phyloP scores from a whole-genome alignment of 2,797 vertebrate genomes.

The Coccyzus lansbergi region DNA sequence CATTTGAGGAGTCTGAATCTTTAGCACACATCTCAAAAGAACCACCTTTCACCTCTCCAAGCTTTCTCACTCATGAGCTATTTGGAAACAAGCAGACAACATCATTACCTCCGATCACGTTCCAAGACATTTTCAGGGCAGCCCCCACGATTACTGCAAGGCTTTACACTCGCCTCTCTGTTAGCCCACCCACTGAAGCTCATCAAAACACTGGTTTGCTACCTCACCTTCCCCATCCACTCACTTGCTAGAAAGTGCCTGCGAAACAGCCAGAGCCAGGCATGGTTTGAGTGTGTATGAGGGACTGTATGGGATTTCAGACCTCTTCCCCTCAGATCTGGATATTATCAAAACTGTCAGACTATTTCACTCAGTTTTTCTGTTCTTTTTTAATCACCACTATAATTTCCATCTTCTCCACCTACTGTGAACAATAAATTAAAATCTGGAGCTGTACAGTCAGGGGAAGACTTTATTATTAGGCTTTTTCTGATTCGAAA shows the following conservation, averaged over 20 bases:
- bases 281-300: background rate
- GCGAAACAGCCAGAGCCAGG: background rate
- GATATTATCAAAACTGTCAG: background rate
- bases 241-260: background rate
- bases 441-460: background rate
- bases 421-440: conserved; percentile 29
- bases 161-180: background rate
- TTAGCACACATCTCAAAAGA: background rate
- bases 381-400: conserved; percentile 16
- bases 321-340: background rate
- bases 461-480: conserved; percentile 9
- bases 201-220: background rate
- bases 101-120: background rate
- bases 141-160: background rate
- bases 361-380: background rate
- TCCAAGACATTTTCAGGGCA: background rate
- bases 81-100: background rate
- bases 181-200: background rate
- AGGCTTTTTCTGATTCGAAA: background rate
- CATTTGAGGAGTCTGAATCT: background rate
- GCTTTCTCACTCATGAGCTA: background rate
- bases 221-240: background rate
- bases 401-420: conserved; percentile 35
- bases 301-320: background rate
- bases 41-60: background rate